Evolutionary conservation across 2,113 vertebrate species (phyloP).

Genomic region (Mungos mungo): DNA sequence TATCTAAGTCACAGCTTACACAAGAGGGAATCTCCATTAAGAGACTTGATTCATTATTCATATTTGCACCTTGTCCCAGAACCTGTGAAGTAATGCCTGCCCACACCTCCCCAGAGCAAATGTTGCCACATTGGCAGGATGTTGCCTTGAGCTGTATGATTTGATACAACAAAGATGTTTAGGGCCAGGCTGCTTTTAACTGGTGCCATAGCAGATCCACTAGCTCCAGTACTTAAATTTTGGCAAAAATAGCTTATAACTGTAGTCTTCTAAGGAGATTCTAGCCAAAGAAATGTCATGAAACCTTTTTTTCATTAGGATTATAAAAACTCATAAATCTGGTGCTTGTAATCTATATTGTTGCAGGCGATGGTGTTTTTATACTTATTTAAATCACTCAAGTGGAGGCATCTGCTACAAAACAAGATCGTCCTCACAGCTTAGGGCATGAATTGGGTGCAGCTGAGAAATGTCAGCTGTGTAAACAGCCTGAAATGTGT

Average conservation of each 20-base stretch:
- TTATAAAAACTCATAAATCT: slow-evolving; percentile 74
- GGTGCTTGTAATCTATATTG: slow-evolving; percentile 82
- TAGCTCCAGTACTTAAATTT: slow-evolving; percentile 74
- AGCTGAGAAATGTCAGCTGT: slow-evolving; percentile 88
- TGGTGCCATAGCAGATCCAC: slow-evolving; percentile 63
- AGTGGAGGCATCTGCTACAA: slow-evolving; percentile 86
- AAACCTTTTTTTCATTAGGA: slow-evolving; percentile 71
- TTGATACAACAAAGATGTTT: slow-evolving; percentile 81
- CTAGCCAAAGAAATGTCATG: slow-evolving; percentile 64
- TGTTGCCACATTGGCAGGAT: slow-evolving; percentile 69
- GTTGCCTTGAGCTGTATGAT: slow-evolving; percentile 67
- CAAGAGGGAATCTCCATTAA: slow-evolving; percentile 59
- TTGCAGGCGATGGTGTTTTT: slow-evolving; percentile 83
- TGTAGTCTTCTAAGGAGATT: slow-evolving; percentile 77
- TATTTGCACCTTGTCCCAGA: slow-evolving; percentile 73
- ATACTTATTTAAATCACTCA: slow-evolving; percentile 82
- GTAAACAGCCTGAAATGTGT: slow-evolving; percentile 88
- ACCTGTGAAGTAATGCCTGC: slow-evolving; percentile 69
- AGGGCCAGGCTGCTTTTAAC: slow-evolving; percentile 78
- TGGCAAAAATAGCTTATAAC: slow-evolving; percentile 78
- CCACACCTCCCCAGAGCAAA: slow-evolving; percentile 69
- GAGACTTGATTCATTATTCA: slow-evolving; percentile 70
- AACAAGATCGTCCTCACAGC: slow-evolving; percentile 82
- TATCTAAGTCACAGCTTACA: slow-evolving; percentile 37
- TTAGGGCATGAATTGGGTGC: slow-evolving; percentile 81